Evolutionary conservation across 2,888 invertebrate species (phyloP), one percentile per base, ranked within the genome.

Genomic region (Chrysodeixis includens): DNA sequence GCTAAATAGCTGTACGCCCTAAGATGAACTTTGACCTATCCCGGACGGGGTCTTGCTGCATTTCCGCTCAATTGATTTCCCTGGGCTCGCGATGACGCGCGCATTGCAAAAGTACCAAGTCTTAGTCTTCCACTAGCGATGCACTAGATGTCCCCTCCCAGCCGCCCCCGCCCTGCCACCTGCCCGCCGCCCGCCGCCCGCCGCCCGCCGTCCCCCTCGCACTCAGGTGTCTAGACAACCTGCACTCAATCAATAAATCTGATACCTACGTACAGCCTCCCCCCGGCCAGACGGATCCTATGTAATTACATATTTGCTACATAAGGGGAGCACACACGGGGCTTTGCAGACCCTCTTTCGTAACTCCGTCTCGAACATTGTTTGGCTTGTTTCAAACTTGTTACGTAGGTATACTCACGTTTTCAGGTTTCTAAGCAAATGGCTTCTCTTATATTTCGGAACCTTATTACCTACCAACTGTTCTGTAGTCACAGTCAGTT

Each of bases 31-130:
- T 56, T 61, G 58, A 30, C 65, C 71, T 61, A 22, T 59, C 35
- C 32, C 49, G 46, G 32, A 12, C 52, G 52, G 35, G 56, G 22
- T 54, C 54, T 46, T 52, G 30, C 52, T 55, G 56, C 73, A 73
- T 66, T 76, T 66, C 66, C 77, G 66, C 12, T 62, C 46, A 51
- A 71, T 71, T 76, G 55, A 72, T 76, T 72, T 58, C 22, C 62
- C 22, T 22, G 20, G 18, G 1, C 2, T 4, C 12, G 3, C 40
- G 40, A n/a, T 20, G 40, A 62, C 62, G 71, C 59, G 57, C 59
- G 32, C 66, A 62, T 14, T 66, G 51, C 62, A 30, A 54, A n/a
- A 16, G 12, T 26, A 26, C 26, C 26, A 26, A 26, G 26, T 26
- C 26, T 26, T 4, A 26, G 26, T 26, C 26, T 26, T 4, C 26